Evolutionary conservation across 2,113 vertebrate genomes (phyloP), one percentile per base, ranked within the genome.

Genomic region (Festucalex cinctus): DNA sequence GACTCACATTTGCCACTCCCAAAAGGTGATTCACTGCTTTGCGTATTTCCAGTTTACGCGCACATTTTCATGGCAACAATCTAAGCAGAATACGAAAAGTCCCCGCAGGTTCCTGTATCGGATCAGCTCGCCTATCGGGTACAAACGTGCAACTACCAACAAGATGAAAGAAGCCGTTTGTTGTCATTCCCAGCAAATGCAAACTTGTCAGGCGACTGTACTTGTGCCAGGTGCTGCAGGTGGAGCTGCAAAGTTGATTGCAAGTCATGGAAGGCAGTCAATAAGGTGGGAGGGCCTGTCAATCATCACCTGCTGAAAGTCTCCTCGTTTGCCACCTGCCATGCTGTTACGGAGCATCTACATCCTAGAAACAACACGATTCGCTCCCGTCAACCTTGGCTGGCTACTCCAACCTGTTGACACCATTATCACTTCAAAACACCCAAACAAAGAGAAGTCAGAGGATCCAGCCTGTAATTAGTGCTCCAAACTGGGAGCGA

Each of bases 391-490:
- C 73, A 69, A 75, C 75, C 74, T 65, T 32, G 9, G 22, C 60
- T 0, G 39, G 48, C 68, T 82, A 75, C 72, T 76, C 59, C 37
- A 37, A 64, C 17, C 73, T 67, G 12, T 20, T 68, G 75, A 82
- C 65, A 46, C 68, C 71, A 74, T 80, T 82, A 82, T 73, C 79
- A 78, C 77, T 84, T 87, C 74, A 87, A 79, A 84, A 70, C 14
- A 66, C 39, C 68, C 51, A 78, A 62, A 71, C 65, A 73, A 43
- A 6, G 32, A 59, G 66, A 69, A 69, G 43, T 64, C 63, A 69
- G 70, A 72, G 60, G 69, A 70, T 77, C 64, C 76, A 85, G 80
- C 74, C 76, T 83, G 82, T 90, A 88, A 90, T 89, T 90, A 90
- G 85, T 85, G 85, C 80, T 81, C 83, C 81, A 76, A 82, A 87